phyloP scores from a whole-genome alignment of 2,888 invertebrate species.

The Drosophila yooni region DNA sequence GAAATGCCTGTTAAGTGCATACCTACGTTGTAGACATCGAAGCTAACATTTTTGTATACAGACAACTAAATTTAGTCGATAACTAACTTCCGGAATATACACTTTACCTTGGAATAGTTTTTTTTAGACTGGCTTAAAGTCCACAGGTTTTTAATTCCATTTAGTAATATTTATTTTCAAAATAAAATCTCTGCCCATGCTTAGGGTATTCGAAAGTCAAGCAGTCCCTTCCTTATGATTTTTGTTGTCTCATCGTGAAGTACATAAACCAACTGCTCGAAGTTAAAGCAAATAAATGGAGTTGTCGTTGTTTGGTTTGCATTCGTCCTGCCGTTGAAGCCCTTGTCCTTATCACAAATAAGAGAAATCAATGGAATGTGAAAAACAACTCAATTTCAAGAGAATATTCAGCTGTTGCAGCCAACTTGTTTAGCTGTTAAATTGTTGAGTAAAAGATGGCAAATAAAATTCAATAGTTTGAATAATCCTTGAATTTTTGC shows the following conservation, averaged over 20 bases:
- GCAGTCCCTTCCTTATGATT: neutral
- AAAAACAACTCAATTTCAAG: constrained; percentile 62
- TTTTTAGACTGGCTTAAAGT: neutral
- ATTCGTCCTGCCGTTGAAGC: constrained; percentile 60
- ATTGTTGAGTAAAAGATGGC: neutral
- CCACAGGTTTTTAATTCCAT: rapidly evolving
- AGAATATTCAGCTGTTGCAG: constrained; percentile 30
- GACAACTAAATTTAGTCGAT: neutral
- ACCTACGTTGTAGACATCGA: neutral
- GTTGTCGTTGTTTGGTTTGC: constrained; percentile 67
- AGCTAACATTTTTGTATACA: neutral
- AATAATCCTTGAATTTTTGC: neutral
- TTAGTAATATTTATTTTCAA: neutral
- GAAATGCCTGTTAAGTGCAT: neutral
- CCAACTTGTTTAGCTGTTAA: constrained; percentile 6
- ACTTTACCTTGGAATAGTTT: neutral
- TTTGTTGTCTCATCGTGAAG: constrained; percentile 30
- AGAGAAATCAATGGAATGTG: constrained; percentile 57
- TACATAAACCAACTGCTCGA: constrained; percentile 60
- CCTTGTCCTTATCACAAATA: constrained; percentile 54
- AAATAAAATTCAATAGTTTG: neutral
- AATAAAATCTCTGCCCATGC: neutral
- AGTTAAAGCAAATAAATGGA: constrained; percentile 63
- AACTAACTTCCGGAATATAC: neutral
- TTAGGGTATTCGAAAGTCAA: constrained; percentile 23